Conservation (phyloP, 1,140 invertebrate genomes). For the Popillia japonica region DNA sequence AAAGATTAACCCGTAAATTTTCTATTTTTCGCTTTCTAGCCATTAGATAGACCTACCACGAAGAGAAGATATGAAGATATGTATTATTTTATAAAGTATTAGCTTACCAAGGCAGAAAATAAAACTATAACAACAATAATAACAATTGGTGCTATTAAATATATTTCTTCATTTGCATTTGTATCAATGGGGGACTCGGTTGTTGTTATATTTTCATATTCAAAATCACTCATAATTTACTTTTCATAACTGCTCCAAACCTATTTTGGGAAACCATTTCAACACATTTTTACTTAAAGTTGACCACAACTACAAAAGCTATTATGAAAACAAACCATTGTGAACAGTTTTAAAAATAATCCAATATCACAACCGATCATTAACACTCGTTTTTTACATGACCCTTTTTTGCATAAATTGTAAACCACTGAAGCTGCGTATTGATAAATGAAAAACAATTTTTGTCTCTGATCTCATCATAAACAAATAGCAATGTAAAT, state of each 20-base stretch:
- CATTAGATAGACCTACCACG: slow-evolving; percentile 53
- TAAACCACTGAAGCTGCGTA: not conserved
- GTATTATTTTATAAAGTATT: not conserved
- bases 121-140: slow-evolving; percentile 29
- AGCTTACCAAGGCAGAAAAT: slow-evolving; percentile 35
- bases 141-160: slow-evolving; percentile 30
- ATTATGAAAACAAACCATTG: too few relatives aligned
- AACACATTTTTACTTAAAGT: not conserved
- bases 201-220: not conserved
- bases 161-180: slow-evolving; percentile 13
- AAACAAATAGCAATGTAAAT: not conserved
- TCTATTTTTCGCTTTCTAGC: slow-evolving; percentile 47
- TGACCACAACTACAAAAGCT: too few relatives aligned
- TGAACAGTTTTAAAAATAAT: too few relatives aligned
- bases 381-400: not conserved
- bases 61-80: not conserved
- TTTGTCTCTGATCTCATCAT: too few relatives aligned
- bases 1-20: slow-evolving; percentile 45
- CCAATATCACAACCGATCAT: too few relatives aligned
- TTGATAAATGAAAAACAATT: too few relatives aligned
- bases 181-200: not conserved
- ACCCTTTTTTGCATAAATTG: not conserved
- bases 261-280: not conserved
- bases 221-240: slow-evolving; percentile 20
- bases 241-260: not conserved